These are phyloP conservation scores for Dromius quadrimaculatus DNA, from an alignment of 2,888 invertebrate species.

Conservation along the genomic window DNA sequence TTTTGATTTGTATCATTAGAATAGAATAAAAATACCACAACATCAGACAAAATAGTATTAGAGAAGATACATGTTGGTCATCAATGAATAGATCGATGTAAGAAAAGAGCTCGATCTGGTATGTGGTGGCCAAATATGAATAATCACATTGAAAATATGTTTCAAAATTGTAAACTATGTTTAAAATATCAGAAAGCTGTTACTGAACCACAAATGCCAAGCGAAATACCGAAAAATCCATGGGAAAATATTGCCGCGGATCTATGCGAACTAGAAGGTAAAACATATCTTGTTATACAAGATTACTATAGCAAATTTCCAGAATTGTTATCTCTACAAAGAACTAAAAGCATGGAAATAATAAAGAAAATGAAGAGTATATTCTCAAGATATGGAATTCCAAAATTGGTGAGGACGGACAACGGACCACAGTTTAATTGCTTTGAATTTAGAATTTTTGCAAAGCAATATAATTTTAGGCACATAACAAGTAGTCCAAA, in stretches of 20 bases:
- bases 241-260: conserved; percentile 56
- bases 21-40: conserved; percentile 55
- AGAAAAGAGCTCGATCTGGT: conserved; percentile 53
- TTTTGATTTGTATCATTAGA: too few species aligned
- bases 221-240: conserved; percentile 54
- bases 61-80: conserved; percentile 56
- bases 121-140: conserved; percentile 57
- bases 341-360: conserved; percentile 53
- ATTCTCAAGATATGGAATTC: conserved; percentile 56
- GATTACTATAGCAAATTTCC: conserved; percentile 57
- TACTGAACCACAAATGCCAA: conserved; percentile 55
- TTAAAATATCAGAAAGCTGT: conserved; percentile 52
- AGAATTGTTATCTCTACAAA: conserved; percentile 54
- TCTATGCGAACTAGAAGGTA: conserved; percentile 55
- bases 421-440: conserved; percentile 56
- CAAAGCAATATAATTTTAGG: conserved; percentile 54
- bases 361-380: conserved; percentile 55
- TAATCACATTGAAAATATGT: conserved; percentile 54
- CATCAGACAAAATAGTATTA: conserved; percentile 54
- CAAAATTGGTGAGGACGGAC: conserved; percentile 54
- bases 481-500: conserved; percentile 53
- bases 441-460: conserved; percentile 52
- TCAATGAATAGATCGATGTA: conserved; percentile 56
- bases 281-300: conserved; percentile 56
- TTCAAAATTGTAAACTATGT: conserved; percentile 57